Conservation (phyloP, 2,888 invertebrate species). For the Pristionchus maxplancki region DNA sequence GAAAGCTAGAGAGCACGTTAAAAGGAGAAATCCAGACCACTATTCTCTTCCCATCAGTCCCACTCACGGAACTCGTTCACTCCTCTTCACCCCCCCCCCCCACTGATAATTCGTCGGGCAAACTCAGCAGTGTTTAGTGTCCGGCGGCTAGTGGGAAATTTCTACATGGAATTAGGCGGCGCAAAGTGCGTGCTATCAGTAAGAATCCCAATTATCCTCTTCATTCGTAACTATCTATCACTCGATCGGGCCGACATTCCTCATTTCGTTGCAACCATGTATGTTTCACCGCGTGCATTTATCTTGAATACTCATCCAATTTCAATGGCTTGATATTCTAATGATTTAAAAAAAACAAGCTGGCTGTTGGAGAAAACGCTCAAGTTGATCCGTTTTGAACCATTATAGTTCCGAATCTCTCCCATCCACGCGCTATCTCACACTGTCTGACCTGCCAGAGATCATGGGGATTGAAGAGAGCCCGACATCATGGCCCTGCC, state of each 20-base stretch:
- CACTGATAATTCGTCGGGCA: constrained; percentile 24
- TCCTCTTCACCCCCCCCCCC: background rate
- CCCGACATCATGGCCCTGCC: background rate
- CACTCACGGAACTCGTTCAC: constrained; percentile 23
- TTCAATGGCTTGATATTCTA: background rate
- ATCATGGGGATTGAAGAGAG: no score
- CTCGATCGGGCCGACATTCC: no score
- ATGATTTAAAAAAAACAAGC: no score
- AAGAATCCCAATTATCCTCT: no score
- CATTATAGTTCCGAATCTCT: no score
- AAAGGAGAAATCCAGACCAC: background rate
- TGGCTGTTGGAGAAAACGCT: no score
- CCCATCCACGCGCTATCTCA: no score
- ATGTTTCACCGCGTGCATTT: background rate
- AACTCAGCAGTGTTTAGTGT: background rate
- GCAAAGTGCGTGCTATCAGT: no score
- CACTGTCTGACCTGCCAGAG: no score
- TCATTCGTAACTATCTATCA: no score
- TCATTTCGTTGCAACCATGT: background rate
- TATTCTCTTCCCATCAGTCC: background rate
- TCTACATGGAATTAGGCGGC: no score
- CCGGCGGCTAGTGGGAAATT: background rate
- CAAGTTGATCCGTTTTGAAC: no score
- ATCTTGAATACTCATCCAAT: background rate
- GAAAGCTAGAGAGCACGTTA: background rate